Base-by-base conservation (phyloP, 2,888 invertebrate genomes). In the Pandemis heparana region DNA sequence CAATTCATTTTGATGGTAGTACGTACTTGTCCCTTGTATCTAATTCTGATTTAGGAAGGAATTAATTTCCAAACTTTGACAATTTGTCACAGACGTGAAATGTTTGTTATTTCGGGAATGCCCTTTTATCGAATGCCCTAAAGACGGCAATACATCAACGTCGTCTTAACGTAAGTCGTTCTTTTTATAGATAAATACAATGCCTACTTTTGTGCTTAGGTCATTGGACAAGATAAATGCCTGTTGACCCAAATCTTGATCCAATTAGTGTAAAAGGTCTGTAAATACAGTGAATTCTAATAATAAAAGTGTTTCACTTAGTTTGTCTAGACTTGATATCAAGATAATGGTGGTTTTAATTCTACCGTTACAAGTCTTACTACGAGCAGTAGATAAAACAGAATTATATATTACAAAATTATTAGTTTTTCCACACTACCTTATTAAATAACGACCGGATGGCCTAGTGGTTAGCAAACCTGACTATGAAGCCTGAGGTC, bases 131-230 rank as follows among this genome's bases (percentile, higher is more conserved):
- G 81, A 80, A 77, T 77, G 77, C 79, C 80, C 71, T 75, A 81
- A 82, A 77, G 79, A 81, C 79, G 75, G 71, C 79, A 78, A 90
- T 90, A 85, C 77, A 88, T 91, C 90, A 91, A 86, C 80, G 90
- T 89, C 75, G 69, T 89, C 75, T 69, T 71, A 76, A 74, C 76
- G 77, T 75, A 79, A 79, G 78, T 82, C 82, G 79, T 79, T 78
- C 81, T 80, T 84, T 82, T 83, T 84, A 83, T 84, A 87, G 32
- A 88, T 83, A 82, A 86, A 86, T 87, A 82, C 79, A 80, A 80
- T 85, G 78, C 78, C 79, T 85, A 83, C 88, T 85, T 84, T 80
- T 79, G 81, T 76, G 53, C 69, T 68, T 76, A 73, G 41, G 61
- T 16, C 62, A 66, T 59, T 48, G 71, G 67, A 59, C 43, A 74